Evolutionary conservation across 1,140 invertebrate genomes (phyloP), one percentile per base, ranked within the genome.

Genomic region (Drosophila ironensis): DNA sequence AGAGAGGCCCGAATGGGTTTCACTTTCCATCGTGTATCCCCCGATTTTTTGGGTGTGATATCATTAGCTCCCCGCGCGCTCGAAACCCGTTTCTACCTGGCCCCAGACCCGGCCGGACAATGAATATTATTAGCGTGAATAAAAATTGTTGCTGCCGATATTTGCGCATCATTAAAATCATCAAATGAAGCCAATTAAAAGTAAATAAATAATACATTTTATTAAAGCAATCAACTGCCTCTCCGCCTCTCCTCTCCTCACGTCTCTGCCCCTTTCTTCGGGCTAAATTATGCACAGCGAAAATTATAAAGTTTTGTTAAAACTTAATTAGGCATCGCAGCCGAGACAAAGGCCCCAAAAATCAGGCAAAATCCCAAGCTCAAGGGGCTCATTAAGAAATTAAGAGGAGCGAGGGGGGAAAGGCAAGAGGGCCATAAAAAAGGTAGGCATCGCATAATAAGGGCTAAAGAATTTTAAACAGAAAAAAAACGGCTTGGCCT

Each of bases 141-240:
- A 71, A 74, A 86, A 78, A 72, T 81, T 68, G 77, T 48, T 69
- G 78, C 80, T 67, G 78, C 63, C 68, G 66, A 86, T 87, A 86
- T 87, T 82, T 84, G 80, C 80, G 81, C 57, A 80, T 86, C 80
- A 86, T 86, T 84, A 88, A 87, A 70, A 80, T 54, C 78, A 73
- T 86, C 68, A 80, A 88, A 88, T 88, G 74, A 88, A 67, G 86
- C 71, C 75, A 84, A 84, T 88, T 88, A 88, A 88, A 88, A 80
- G 73, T 73, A 70, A 61, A 88, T 88, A 88, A 88, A 88, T 80
- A 80, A 76, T 76, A 80, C 71, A 80, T 72, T 88, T 88, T 80
- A 88, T 86, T 68, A 72, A 86, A 82, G 80, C 67, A 86, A 80
- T 86, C 67, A 86, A 86, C 75, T 27, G 16, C 1, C 27, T 5